Evolutionary conservation across 2,888 invertebrate genomes (phyloP).

Genomic region (Xanthorhoe designata): DNA sequence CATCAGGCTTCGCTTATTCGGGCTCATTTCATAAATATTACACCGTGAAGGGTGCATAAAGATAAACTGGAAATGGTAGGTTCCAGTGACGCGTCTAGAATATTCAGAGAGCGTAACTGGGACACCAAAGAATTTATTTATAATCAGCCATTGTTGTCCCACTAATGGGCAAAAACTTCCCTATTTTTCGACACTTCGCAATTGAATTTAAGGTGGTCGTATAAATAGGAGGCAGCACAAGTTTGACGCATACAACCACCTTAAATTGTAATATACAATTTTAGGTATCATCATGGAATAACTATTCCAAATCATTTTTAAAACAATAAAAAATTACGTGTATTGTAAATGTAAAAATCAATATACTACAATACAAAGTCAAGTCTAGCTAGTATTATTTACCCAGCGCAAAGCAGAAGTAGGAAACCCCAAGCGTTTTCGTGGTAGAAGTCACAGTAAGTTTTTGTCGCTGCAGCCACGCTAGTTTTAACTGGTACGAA

Average conservation of each 20-base stretch:
- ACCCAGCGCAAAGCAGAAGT: conserved; percentile 12
- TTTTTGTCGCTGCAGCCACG: conserved; percentile 44
- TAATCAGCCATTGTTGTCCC: background rate
- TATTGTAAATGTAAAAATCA: no score
- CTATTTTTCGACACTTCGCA: background rate
- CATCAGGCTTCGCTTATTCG: conserved; percentile 24
- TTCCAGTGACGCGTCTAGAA: background rate
- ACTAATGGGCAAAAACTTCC: background rate
- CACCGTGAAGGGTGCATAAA: conserved; percentile 42
- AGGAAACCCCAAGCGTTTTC: conserved; percentile 34
- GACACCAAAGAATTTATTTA: conserved; percentile 1
- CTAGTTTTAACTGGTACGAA: conserved; percentile 45
- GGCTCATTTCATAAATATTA: conserved; percentile 40
- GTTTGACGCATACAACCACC: no score
- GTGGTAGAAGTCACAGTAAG: conserved; percentile 38
- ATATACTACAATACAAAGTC: no score
- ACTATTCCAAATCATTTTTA: no score
- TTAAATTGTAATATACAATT: no score
- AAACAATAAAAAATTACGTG: no score
- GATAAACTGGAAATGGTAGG: conserved; percentile 28
- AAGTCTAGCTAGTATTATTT: background rate
- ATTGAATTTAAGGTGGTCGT: no score
- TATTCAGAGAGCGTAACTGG: background rate
- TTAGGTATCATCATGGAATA: no score
- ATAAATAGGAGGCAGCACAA: no score